These are phyloP conservation scores for Tichodroma muraria DNA, from an alignment of 2,113 vertebrate species.

Conservation along the genomic window DNA sequence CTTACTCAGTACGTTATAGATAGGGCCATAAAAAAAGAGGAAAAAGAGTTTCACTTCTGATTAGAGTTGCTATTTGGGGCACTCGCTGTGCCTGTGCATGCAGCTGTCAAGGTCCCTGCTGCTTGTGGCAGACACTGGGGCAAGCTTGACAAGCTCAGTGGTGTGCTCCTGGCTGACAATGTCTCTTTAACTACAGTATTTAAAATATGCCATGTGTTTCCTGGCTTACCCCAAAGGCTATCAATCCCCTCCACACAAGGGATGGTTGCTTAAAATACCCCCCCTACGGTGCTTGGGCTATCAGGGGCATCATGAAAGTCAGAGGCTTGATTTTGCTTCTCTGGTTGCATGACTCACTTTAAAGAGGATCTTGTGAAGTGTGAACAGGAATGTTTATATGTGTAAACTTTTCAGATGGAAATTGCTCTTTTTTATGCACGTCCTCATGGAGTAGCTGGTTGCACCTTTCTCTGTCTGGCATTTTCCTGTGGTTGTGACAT, in stretches of 20 bases:
- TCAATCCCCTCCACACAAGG: background rate
- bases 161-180: background rate
- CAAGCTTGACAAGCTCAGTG: background rate
- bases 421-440: background rate
- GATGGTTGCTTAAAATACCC: slow-evolving; percentile 34
- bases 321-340: slow-evolving; percentile 29
- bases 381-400: background rate
- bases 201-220: background rate
- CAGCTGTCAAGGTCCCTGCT: background rate
- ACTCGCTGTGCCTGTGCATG: background rate
- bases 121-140: background rate
- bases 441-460: background rate
- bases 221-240: background rate
- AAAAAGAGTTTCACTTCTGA: background rate
- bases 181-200: background rate
- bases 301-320: slow-evolving; percentile 50
- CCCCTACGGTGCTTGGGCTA: background rate
- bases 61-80: background rate
- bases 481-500: background rate
- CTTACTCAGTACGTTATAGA: background rate
- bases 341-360: slow-evolving; percentile 19
- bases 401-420: background rate
- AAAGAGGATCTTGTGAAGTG: background rate
- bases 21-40: background rate
- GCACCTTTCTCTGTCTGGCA: background rate